Base-by-base conservation (phyloP, 2,797 vertebrate species). In the Silurus lanzhouensis region DNA sequence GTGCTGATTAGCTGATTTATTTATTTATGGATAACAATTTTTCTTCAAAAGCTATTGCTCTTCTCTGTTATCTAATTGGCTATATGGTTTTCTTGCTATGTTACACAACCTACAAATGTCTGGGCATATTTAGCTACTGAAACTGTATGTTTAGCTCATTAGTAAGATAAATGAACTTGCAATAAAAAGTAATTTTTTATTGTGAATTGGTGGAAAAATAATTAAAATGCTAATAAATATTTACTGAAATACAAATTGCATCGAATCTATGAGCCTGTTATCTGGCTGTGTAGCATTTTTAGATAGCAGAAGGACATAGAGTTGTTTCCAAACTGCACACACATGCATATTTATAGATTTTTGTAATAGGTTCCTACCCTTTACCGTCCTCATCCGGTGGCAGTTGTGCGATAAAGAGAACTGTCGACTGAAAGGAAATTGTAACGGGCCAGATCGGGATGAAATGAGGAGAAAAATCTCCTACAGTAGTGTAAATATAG, bases 281-380 rank as follows among this genome's bases (percentile, higher is more conserved):
- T 44, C 58, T 80, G 46, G 77, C 76, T 48, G 14, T 64, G n/a
- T 66, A 81, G 61, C 78, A 52, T 19, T 80, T 80, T 6, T 2
- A 5, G 44, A 17, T 52, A 66, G 46, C 78, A 55, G 46, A 14
- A 81, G 44, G 61, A 48, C 46, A 66, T 66, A 22, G n/a, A 66
- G 0, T n/a, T 64, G 44, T 52, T 81, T 66, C 61, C 44, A 81
- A 66, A 52, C n/a, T 66, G 63, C 78, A 27, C 77, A 46, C 38
- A 48, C 8, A 25, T 64, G 44, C 60, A 67, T 81, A 63, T 81
- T 67, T 81, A 55, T 67, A 55, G n/a, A n/a, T 80, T 5, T 5
- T 67, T 81, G 63, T 55, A 19, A 67, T 55, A 46, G 63, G 44
- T 55, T 81, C 44, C 79, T 52, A 46, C 38, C 38, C 20, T 63